Base-by-base conservation (phyloP, 2,888 invertebrate species). In the Fragum sueziense region DNA sequence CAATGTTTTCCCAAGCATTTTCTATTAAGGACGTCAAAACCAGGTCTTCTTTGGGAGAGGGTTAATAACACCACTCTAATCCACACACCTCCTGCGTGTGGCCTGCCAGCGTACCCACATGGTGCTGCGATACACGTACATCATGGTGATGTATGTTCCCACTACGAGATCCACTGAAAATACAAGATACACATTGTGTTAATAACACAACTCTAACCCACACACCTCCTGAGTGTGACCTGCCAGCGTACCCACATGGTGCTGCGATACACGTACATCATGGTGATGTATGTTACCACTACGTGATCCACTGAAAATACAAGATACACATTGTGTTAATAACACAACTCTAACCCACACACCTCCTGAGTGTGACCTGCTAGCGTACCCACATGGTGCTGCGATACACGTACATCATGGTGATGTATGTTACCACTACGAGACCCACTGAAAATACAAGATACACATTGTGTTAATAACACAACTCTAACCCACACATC, bases 291-390 rank as follows among this genome's bases (percentile, higher is more conserved):
- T 97, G 89, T 95, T 95, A 0, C 99, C 99, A 91, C 96, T 96
- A 82, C 98, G 95, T 73, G 94, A 94, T n/a, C 99, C 99, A 90
- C 97, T 93, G 79, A 22, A 70, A 54, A n/a, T n/a, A n/a, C n/a
- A n/a, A n/a, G n/a, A n/a, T n/a, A n/a, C n/a, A n/a, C n/a, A n/a
- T n/a, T n/a, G n/a, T n/a, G n/a, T n/a, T n/a, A n/a, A n/a, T n/a
- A n/a, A n/a, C n/a, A 98, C 99, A 99, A 99, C 93, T 97, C 97
- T 37, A 99, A 93, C 0, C 99, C 98, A 92, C 99, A 99, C 25
- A 97, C 96, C 93, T 95, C 94, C 88, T 92, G 92, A 2, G 90
- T 86, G 91, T 97, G 97, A 9, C 96, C 96, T 11, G 94, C 93
- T 65, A 97, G 93, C 0, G 96, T 95, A 20, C 95, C 94, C 1